Base-by-base conservation (phyloP, 2,113 vertebrate species). In the Nettapus auritus region DNA sequence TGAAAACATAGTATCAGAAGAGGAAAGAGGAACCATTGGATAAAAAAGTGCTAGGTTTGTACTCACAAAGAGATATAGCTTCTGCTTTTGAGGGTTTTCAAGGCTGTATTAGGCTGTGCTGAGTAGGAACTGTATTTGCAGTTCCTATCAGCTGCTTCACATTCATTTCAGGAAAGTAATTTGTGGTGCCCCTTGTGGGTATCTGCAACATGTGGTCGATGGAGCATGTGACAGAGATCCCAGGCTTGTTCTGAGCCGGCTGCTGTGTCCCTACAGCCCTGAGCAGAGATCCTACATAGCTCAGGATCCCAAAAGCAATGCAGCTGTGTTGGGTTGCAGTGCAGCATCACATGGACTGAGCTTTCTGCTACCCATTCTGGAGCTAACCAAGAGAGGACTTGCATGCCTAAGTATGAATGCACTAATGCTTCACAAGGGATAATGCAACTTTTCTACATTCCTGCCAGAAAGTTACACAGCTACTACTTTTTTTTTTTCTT, bases 331-430 rank as follows among this genome's bases (percentile, higher is more conserved):
- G 44, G 13, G 31, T 26, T 44, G 40, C 40, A 34, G 33, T 1
- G 0, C 1, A 1, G n/a, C 14, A 11, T 26, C 52, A 84, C 50
- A 13, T 0, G 0, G 28, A 38, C 63, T 31, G 38, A 70, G 38
- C 57, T 48, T 55, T 36, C 57, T 62, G 69, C 29, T 73, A 46
- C 70, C 25, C 33, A 14, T 13, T 25, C 81, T 57, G 67, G 36
- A 56, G 21, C 36, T 33, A 33, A 31, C 40, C 48, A 21, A 52
- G 33, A 21, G 15, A 75, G 64, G 38, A 25, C 12, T 2, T 67
- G 82, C 19, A 56, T 82, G 31, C 23, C 53, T 52, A 25, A 34
- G 28, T 76, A 88, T 9, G 57, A 76, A 52, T 33, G 68, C 20
- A 21, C 19, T 48, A 9, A n/a, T 12, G 33, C 31, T 38, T 75